Evolutionary conservation across 2,888 invertebrate genomes (phyloP).

Genomic region (Drosophila neutralis): DNA sequence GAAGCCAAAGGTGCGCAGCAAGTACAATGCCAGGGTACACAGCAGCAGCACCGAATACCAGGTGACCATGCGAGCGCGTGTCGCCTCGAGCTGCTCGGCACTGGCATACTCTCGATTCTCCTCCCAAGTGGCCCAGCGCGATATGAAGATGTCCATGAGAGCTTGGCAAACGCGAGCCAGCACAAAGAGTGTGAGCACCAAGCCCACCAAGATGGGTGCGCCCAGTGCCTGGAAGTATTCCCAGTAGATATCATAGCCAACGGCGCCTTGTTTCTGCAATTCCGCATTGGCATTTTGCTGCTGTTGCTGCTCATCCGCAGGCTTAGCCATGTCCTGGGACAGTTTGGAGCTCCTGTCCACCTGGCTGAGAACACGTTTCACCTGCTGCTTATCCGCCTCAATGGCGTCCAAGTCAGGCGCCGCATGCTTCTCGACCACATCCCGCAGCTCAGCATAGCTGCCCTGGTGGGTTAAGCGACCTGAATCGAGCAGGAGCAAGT

Average conservation of each 20-base stretch:
- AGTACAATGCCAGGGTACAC: conserved; percentile 85
- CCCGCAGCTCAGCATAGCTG: conserved; percentile 71
- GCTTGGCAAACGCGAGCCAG: conserved; percentile 88
- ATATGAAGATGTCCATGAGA: conserved; percentile 90
- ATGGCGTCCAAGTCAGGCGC: conserved; percentile 72
- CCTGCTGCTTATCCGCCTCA: conserved; percentile 64
- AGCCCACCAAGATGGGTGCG: conserved; percentile 81
- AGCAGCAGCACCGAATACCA: conserved; percentile 78
- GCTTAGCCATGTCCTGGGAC: conserved; percentile 24
- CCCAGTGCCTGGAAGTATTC: conserved; percentile 86
- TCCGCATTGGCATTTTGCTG: conserved; percentile 81
- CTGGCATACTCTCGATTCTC: conserved; percentile 70
- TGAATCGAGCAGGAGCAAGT: conserved; percentile 86
- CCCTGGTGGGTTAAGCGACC: conserved; percentile 82
- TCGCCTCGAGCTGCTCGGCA: conserved; percentile 45
- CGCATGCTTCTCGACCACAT: conserved; percentile 85
- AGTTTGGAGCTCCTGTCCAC: conserved; percentile 72
- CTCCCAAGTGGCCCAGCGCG: conserved; percentile 85
- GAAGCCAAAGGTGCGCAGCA: conserved; percentile 88
- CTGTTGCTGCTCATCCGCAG: conserved; percentile 12
- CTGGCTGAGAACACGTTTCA: conserved; percentile 76
- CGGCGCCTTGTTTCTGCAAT: conserved; percentile 87
- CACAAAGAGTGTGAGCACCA: conserved; percentile 85
- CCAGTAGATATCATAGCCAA: conserved; percentile 87
- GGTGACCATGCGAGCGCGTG: conserved; percentile 73